These are phyloP conservation scores for Prolemur simus DNA, from an alignment of 2,113 vertebrate species.

Conservation along the genomic window DNA sequence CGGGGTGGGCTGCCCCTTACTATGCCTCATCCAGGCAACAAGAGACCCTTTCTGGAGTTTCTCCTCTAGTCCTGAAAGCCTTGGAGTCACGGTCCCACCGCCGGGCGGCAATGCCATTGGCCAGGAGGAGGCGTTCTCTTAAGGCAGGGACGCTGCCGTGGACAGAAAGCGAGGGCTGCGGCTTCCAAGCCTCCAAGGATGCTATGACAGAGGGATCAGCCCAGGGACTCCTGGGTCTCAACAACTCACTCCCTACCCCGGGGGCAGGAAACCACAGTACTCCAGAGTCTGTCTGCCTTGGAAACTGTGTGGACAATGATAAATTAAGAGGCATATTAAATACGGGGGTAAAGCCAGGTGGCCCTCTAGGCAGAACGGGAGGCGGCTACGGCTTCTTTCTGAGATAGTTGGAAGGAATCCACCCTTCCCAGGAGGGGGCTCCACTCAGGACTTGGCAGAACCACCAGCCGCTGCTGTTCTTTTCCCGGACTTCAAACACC, in stretches of 20 bases:
- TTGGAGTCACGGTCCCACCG: not conserved
- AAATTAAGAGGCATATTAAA: conserved; percentile 90
- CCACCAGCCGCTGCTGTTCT: conserved; percentile 96
- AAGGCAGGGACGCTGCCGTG: not conserved
- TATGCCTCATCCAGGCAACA: not conserved
- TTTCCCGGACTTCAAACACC: conserved; percentile 95
- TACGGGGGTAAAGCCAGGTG: conserved; percentile 76
- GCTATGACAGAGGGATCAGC: not conserved
- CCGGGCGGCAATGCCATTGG: not conserved
- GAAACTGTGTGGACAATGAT: conserved; percentile 80
- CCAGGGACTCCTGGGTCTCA: too few relatives aligned
- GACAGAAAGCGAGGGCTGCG: not conserved
- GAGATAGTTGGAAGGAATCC: conserved; percentile 99
- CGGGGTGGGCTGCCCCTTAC: too few relatives aligned
- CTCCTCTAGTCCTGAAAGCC: not conserved
- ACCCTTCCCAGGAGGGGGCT: conserved; percentile 91
- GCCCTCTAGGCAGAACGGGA: not conserved
- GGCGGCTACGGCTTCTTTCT: conserved; percentile 93
- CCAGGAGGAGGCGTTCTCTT: not conserved
- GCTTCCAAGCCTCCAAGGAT: not conserved
- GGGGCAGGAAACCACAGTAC: conserved; percentile 38
- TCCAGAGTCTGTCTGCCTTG: conserved; percentile 37
- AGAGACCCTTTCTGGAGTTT: not conserved
- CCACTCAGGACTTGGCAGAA: conserved; percentile 94
- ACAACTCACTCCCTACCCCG: not conserved